Percentiles rank a stretch among this genome's conserved stretches.
Conservation (phyloP, 2,797 vertebrate genomes). For the Phylloscopus collybita region DNA sequence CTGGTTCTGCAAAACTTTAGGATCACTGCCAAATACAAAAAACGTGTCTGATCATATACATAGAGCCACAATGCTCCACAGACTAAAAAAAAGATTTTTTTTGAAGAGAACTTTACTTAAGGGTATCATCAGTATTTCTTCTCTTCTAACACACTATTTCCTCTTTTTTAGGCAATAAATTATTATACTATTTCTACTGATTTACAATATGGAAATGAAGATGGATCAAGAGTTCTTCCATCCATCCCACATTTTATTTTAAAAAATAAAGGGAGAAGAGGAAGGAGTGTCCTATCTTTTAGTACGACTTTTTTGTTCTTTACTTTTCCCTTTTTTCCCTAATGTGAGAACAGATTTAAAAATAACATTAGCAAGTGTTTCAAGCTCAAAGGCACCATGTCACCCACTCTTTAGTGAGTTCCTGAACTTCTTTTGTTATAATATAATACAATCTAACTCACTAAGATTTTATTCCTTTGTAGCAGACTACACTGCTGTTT, state of each 20-base stretch:
- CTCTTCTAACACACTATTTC: neutral
- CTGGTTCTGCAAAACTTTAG: neutral
- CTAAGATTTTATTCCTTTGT: neutral
- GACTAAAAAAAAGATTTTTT: neutral
- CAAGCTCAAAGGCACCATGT: neutral
- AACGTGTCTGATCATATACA: neutral
- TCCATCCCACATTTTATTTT: neutral
- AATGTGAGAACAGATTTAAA: neutral
- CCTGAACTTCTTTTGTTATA: neutral
- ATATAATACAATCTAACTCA: neutral
- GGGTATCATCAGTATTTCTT: neutral
- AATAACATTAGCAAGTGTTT: neutral
- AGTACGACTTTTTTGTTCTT: neutral
- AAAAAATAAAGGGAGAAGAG: neutral
- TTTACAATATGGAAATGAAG: neutral
- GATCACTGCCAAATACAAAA: neutral
- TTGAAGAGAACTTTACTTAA: neutral
- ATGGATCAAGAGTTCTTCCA: neutral
- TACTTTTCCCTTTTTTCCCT: neutral
- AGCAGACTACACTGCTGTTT: neutral
- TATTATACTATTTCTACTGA: neutral
- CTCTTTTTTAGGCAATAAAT: neutral
- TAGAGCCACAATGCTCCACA: neutral
- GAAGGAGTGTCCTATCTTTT: neutral
- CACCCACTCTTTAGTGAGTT: neutral